Evolutionary conservation across 2,888 invertebrate species (phyloP), one percentile per base, ranked within the genome.

Genomic region (Hyposoter didymator): DNA sequence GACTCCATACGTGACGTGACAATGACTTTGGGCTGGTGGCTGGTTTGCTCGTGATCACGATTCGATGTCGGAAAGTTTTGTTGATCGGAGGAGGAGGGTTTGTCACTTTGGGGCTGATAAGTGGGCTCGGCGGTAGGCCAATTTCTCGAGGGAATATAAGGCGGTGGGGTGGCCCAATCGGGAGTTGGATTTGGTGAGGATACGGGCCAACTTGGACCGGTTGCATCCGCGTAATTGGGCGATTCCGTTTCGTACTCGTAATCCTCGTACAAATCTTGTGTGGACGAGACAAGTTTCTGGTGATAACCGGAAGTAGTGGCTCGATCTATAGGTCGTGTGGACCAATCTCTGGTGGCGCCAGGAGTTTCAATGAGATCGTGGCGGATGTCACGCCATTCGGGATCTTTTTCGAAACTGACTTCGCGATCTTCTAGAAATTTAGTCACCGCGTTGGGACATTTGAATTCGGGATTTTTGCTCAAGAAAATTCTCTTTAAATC

Each of bases 391-490:
- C 45, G 78, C 93, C 93, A 93, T 2, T 88, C 86, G 0, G 91
- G 89, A 73, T 94, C 94, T 4, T 74, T 86, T 8, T 91, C 92
- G 17, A 91, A 91, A n/a, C 17, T 73, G 4, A 94, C 82, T 0
- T 88, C 80, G 0, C 87, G 91, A 0, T 82, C 85, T 17, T 88
- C 87, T 2, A 93, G 78, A 62, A 91, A 92, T 5, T 84, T 75
- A 3, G 88, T 88, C 0, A 93, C 75, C 0, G 91, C 91, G 39
- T 92, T 90, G 0, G 93, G 93, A 28, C 93, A 94, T 66, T 90
- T 90, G 75, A 93, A 93, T 0, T 91, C 84, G 0, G 91, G 87
- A 84, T 93, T 93, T 10, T 92, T 91, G 10, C 87, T 90, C 32
- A 94, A 43, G 55, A 91, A 91, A 1, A 94, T 89, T 32, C 91